Conservation (phyloP, 2,797 vertebrate species). For the Tragelaphus eurycerus region DNA sequence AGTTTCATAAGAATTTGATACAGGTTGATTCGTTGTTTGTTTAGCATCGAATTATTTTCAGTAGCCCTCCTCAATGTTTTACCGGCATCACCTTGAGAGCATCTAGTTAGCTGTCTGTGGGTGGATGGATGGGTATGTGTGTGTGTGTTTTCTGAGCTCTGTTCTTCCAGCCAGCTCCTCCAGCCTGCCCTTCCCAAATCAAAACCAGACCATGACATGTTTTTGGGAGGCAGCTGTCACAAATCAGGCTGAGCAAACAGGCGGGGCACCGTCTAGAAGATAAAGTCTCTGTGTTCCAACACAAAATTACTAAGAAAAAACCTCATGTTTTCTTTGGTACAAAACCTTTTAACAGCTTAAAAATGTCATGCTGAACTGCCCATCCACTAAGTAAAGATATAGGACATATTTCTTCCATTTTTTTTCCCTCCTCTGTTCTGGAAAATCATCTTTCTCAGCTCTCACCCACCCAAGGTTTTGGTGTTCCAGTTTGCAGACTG, state of each 20-base stretch:
- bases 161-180: not conserved
- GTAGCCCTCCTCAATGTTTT: not conserved
- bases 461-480: not conserved
- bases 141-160: not conserved
- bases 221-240: not conserved
- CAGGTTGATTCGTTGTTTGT: not conserved
- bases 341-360: not conserved
- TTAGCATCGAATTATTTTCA: not conserved
- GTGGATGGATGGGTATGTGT: not conserved
- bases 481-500: not conserved
- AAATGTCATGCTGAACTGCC: not conserved
- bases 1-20: not conserved
- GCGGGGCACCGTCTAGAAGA: not conserved
- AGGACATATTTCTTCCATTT: not conserved
- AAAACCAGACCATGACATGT: constrained; percentile 27
- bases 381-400: not conserved
- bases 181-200: constrained; percentile 4
- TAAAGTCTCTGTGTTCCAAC: not conserved
- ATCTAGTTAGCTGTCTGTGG: not conserved
- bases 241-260: not conserved
- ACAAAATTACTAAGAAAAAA: not conserved
- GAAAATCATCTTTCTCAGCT: constrained; percentile 13
- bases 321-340: not conserved
- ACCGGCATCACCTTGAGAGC: not conserved
- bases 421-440: not conserved